Evolutionary conservation across 2,888 invertebrate species (phyloP), one percentile per base, ranked within the genome.

Genomic region (Agrochola litura): DNA sequence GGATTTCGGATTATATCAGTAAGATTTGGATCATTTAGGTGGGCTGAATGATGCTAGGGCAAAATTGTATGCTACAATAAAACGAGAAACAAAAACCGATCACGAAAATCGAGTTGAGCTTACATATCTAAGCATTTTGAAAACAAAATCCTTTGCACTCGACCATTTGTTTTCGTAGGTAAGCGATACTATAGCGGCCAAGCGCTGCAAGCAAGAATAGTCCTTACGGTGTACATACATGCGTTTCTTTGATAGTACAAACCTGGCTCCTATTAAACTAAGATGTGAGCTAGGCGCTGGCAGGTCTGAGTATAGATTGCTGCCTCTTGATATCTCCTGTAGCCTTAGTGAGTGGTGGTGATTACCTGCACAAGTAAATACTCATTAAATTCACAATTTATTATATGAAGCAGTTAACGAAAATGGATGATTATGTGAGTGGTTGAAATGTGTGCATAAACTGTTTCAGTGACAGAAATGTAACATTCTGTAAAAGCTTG

Each of bases 281-380:
- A 97, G 94, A 77, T 97, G 96, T 30, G 97, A 97, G 86, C 98
- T 98, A 0, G 98, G 98, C 2, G 97, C 96, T 0, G 99, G 99
- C 75, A 99, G 93, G 91, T 99, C 99, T n/a, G 98, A 98, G 91
- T 99, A 99, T 6, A 99, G 92, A 83, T 97, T 98, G 14, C 97
- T 97, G 72, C 97, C 97, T 87, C 98, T 97, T 30, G 98, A 97
- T 80, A 97, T 95, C 93, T 97, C 97, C 84, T 96, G 97, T 49
- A 97, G 89, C 66, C 97, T 91, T 37, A 96, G 86, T 0, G 96
- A 96, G 81, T 95, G 96, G 77, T 96, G 96, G 67, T 95, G 95
- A 0, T 94, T 94, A 78, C 73, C 96, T 96, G 89, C 8, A 67
- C 3, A 67, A 73, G 43, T 22, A 19, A 43, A 43, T 12, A 68